Evolutionary conservation across 2,888 invertebrate genomes (phyloP).

Genomic region (Philereme vetulata): DNA sequence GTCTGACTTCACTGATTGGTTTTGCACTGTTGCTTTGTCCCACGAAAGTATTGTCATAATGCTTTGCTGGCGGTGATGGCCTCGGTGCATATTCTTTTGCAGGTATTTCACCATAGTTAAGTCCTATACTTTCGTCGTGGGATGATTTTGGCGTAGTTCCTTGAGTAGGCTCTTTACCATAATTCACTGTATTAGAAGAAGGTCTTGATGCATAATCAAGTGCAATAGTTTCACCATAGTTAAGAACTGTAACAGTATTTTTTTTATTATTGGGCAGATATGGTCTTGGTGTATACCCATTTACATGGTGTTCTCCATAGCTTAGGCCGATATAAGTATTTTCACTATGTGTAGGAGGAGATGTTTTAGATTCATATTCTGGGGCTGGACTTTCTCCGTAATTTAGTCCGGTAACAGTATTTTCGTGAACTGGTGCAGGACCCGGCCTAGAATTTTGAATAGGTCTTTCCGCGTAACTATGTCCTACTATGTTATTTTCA

Average conservation of each 20-base stretch:
- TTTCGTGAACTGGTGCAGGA: constrained; percentile 16
- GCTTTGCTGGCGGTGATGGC: constrained; percentile 3
- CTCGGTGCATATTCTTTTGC: constrained; percentile 16
- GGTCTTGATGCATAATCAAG: constrained; percentile 20
- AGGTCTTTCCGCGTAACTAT: constrained; percentile 40
- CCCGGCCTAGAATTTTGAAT: constrained; percentile 13
- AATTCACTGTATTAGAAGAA: constrained; percentile 1
- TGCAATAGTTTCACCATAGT: constrained; percentile 9
- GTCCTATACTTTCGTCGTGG: constrained; percentile 5
- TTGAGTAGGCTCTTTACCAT: constrained; percentile 11
- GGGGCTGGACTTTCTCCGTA: constrained; percentile 19
- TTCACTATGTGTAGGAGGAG: constrained; percentile 1
- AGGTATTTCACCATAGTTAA: constrained; percentile 20
- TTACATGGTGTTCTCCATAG: constrained; percentile 15
- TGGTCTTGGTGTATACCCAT: constrained; percentile 9
- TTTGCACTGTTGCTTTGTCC: constrained; percentile 39
- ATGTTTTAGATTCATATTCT: constrained; percentile 6
- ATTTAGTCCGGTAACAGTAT: constrained; percentile 24
- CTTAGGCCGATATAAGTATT: constrained; percentile 10
- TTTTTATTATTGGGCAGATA: background rate
- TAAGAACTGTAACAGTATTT: constrained; percentile 6
- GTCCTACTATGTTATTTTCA: constrained; percentile 31
- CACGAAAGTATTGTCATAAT: constrained; percentile 27
- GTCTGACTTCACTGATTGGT: constrained; percentile 24
- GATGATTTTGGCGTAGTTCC: constrained; percentile 8